phyloP scores from a whole-genome alignment of 64 coral and sea anemone genomes.

The Pachyseris speciosa region DNA sequence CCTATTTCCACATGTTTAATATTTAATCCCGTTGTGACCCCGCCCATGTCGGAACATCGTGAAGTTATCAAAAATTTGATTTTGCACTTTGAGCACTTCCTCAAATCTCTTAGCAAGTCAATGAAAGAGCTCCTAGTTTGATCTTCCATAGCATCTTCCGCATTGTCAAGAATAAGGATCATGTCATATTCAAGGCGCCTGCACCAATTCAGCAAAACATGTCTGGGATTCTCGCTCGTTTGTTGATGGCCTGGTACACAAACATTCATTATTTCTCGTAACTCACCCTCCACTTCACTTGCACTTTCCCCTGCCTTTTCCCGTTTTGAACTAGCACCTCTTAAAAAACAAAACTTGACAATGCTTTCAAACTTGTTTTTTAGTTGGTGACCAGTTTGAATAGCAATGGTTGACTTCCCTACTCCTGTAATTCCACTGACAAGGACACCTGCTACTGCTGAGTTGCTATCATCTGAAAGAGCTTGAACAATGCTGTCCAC shows the following conservation, averaged over 20 bases:
- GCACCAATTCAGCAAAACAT: too few relatives aligned
- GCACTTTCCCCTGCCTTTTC: constrained; percentile 5
- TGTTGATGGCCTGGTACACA: too few relatives aligned
- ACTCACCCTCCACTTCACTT: constrained; percentile 3
- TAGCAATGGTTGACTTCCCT: constrained; percentile 45
- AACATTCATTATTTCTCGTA: too few relatives aligned
- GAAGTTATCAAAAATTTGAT: constrained; percentile 54
- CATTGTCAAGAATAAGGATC: constrained; percentile 54
- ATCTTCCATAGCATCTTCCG: too few relatives aligned
- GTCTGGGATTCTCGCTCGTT: too few relatives aligned
- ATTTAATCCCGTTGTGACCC: neutral
- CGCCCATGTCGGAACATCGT: constrained; percentile 11
- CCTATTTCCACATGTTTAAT: neutral
- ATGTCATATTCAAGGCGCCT: constrained; percentile 9
- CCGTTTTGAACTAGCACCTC: too few relatives aligned
- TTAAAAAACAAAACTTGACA: constrained; percentile 29
- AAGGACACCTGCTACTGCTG: constrained; percentile 1
- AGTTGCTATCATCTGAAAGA: neutral
- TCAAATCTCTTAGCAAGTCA: constrained; percentile 29
- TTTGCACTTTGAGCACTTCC: constrained; percentile 9
- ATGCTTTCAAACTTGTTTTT: neutral
- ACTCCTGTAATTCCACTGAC: constrained; percentile 18
- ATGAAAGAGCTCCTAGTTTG: constrained; percentile 15
- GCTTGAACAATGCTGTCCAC: constrained; percentile 5
- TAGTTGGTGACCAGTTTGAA: constrained; percentile 13